phyloP scores from a whole-genome alignment of 2,113 vertebrate genomes.

The Protobothrops mucrosquamatus region DNA sequence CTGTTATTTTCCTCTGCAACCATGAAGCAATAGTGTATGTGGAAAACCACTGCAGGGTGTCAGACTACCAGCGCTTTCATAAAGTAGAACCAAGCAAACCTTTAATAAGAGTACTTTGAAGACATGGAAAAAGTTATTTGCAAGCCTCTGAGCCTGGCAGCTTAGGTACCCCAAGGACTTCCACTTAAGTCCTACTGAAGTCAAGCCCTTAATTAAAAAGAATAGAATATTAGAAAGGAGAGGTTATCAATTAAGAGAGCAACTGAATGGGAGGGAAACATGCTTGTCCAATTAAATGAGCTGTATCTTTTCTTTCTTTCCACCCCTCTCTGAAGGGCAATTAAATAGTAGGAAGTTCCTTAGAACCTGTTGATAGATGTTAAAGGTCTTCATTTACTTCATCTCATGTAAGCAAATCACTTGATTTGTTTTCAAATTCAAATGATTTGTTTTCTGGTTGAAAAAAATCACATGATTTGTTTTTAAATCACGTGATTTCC shows the following conservation, averaged over 20 bases:
- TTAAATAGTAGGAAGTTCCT: no score
- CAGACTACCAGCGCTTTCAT: slow-evolving; percentile 36
- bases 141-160: slow-evolving; percentile 34
- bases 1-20: not conserved
- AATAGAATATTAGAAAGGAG: slow-evolving; percentile 31
- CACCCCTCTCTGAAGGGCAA: not conserved
- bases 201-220: slow-evolving; percentile 53
- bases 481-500: not conserved
- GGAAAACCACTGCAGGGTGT: not conserved
- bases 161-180: slow-evolving; percentile 33
- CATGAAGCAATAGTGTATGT: not conserved
- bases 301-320: not conserved
- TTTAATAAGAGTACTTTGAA: slow-evolving; percentile 46
- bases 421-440: not conserved
- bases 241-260: slow-evolving; percentile 24
- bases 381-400: not conserved
- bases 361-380: not conserved
- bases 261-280: not conserved
- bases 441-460: not conserved
- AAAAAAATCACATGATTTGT: not conserved
- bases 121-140: not conserved
- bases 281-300: not conserved
- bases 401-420: not conserved
- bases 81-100: slow-evolving; percentile 39
- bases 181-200: slow-evolving; percentile 41